Conservation (phyloP, 2,113 vertebrate genomes). For the Cnemophilus loriae region DNA sequence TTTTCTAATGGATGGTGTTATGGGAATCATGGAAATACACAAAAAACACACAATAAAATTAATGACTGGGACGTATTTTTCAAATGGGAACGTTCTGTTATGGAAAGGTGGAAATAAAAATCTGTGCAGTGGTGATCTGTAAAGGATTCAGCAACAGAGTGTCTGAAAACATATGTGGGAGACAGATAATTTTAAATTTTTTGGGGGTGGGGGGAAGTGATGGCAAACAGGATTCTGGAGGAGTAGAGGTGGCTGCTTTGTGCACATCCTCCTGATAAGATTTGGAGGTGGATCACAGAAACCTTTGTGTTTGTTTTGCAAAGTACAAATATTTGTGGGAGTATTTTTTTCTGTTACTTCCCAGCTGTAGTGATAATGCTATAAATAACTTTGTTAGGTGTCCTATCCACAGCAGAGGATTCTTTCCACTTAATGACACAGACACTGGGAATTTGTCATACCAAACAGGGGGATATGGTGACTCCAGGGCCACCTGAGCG, state of each 20-base stretch:
- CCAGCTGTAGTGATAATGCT: not conserved
- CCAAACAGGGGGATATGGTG: not conserved
- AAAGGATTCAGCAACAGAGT: not conserved
- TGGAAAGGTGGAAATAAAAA: not conserved
- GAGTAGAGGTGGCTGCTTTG: not conserved
- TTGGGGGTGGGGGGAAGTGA: not conserved
- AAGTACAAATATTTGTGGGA: not conserved
- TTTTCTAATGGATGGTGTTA: not conserved
- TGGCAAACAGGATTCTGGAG: not conserved
- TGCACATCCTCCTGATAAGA: not conserved
- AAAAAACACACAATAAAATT: not conserved
- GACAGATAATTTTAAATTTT: not conserved
- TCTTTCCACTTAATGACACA: not conserved
- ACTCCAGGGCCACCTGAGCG: fast-evolving
- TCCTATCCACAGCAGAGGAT: not conserved
- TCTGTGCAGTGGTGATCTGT: not conserved
- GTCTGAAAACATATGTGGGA: not conserved
- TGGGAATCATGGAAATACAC: not conserved
- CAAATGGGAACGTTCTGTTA: fast-evolving
- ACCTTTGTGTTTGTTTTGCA: not conserved
- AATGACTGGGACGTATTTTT: not conserved
- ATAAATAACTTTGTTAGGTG: not conserved
- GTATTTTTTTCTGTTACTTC: not conserved
- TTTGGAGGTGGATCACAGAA: not conserved
- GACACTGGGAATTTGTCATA: not conserved